A percentile compares a stretch with the other conserved stretches of the same genome.
These are phyloP conservation scores for Virgularia gustaviana DNA, from an alignment of 92 coral and sea anemone genomes.

Conservation along the genomic window DNA sequence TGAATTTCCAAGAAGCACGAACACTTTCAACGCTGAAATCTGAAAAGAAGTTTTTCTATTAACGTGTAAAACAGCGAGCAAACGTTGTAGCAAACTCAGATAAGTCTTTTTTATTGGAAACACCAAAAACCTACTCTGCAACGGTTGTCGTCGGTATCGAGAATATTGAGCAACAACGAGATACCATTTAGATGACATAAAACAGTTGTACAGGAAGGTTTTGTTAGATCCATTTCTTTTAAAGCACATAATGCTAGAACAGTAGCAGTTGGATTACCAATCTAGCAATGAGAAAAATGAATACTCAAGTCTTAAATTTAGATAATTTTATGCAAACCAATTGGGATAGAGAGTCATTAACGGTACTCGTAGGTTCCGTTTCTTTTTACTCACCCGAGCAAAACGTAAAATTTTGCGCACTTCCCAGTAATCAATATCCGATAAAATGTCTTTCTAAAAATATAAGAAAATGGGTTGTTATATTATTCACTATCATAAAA, in stretches of 20 bases:
- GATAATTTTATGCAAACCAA: no score
- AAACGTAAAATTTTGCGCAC: conserved; percentile 20
- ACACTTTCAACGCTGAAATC: conserved; percentile 24
- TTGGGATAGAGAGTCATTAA: background rate
- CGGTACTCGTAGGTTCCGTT: no score
- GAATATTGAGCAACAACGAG: conserved; percentile 64
- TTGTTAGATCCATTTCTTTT: conserved; percentile 65
- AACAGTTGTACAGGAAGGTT: conserved; percentile 65
- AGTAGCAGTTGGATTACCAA: conserved; percentile 94
- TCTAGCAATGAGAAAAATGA: conserved; percentile 26
- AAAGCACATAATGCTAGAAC: conserved; percentile 81
- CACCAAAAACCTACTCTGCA: conserved; percentile 64
- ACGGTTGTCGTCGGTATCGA: conserved; percentile 67
- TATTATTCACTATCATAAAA: background rate
- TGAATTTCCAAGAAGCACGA: conserved; percentile 10
- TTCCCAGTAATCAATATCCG: conserved; percentile 23
- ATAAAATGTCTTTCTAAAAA: conserved; percentile 11
- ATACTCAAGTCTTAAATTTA: background rate
- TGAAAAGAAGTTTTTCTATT: background rate
- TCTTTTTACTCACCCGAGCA: conserved; percentile 7
- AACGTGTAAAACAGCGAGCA: background rate
- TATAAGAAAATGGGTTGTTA: background rate
- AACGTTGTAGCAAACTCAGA: background rate
- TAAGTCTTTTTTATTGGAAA: background rate
- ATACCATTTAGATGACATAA: conserved; percentile 70